Conservation (phyloP, 2,888 invertebrate genomes). For the Zele albiditarsus region DNA sequence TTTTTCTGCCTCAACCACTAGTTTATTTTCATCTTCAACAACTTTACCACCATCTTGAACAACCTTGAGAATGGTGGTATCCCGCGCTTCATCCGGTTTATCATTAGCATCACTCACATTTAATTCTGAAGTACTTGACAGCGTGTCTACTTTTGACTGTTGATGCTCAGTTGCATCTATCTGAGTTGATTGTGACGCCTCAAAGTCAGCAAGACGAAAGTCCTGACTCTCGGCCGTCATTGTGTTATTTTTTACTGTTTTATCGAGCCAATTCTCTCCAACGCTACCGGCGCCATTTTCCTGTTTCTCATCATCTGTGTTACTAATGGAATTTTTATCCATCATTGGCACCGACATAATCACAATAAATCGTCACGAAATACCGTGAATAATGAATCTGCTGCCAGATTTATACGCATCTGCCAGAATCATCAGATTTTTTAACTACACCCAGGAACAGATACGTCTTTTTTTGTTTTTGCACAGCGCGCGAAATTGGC, state of each 20-base stretch:
- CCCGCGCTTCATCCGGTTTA: conserved; percentile 26
- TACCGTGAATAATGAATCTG: background rate
- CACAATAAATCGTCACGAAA: conserved; percentile 8
- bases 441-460: background rate
- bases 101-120: background rate
- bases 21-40: conserved; percentile 35
- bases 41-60: conserved; percentile 17
- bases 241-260: conserved; percentile 15
- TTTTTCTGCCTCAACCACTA: background rate
- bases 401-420: background rate
- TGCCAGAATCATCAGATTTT: conserved; percentile 7
- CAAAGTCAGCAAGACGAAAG: conserved; percentile 56
- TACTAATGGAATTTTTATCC: conserved; percentile 14
- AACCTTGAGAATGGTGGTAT: conserved; percentile 13
- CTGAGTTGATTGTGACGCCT: conserved; percentile 42
- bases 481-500: conserved; percentile 31
- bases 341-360: conserved; percentile 25
- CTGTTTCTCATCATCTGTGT: conserved; percentile 24
- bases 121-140: background rate
- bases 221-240: conserved; percentile 59
- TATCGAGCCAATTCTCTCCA: conserved; percentile 8
- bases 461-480: conserved; percentile 17
- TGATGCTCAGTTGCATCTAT: background rate
- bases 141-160: background rate
- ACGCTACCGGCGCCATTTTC: conserved; percentile 16